Evolutionary conservation across 2,888 invertebrate genomes (phyloP).

Genomic region (Gortyna flavago): DNA sequence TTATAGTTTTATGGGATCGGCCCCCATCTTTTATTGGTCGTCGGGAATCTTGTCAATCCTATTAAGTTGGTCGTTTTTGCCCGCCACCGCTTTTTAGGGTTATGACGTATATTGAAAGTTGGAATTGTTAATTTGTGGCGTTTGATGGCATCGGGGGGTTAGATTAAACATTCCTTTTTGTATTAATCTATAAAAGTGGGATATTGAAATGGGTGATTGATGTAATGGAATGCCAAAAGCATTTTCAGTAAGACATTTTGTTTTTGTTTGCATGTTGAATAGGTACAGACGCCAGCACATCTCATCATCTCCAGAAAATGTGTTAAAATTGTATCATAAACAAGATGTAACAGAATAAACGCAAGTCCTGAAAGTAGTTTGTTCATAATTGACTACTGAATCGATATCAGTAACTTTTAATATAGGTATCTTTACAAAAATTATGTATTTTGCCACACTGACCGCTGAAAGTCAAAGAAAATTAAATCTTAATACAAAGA

Average conservation of each 20-base stretch:
- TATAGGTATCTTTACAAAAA: too few relatives aligned
- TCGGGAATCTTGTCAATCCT: constrained; percentile 87
- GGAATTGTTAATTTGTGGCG: constrained; percentile 78
- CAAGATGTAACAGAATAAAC: too few relatives aligned
- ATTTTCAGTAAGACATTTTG: not conserved
- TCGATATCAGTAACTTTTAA: too few relatives aligned
- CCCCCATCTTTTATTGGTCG: constrained; percentile 87
- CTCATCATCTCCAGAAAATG: too few relatives aligned
- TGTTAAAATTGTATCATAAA: too few relatives aligned
- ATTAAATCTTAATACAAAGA: too few relatives aligned
- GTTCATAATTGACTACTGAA: too few relatives aligned
- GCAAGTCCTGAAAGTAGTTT: too few relatives aligned
- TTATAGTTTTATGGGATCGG: constrained; percentile 89
- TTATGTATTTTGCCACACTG: too few relatives aligned
- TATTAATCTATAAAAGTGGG: constrained; percentile 49
- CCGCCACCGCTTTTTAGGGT: constrained; percentile 73
- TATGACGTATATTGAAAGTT: constrained; percentile 78
- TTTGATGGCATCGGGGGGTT: constrained; percentile 69
- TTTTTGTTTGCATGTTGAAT: not conserved
- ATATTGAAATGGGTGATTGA: constrained; percentile 22
- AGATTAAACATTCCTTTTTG: constrained; percentile 61
- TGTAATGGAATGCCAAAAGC: constrained; percentile 7
- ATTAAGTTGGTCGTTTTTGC: constrained; percentile 81
- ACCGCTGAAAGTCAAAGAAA: too few relatives aligned
- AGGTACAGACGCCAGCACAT: too few relatives aligned